Conservation (phyloP, 2,888 invertebrate genomes). For the Andrena hattorfiana region DNA sequence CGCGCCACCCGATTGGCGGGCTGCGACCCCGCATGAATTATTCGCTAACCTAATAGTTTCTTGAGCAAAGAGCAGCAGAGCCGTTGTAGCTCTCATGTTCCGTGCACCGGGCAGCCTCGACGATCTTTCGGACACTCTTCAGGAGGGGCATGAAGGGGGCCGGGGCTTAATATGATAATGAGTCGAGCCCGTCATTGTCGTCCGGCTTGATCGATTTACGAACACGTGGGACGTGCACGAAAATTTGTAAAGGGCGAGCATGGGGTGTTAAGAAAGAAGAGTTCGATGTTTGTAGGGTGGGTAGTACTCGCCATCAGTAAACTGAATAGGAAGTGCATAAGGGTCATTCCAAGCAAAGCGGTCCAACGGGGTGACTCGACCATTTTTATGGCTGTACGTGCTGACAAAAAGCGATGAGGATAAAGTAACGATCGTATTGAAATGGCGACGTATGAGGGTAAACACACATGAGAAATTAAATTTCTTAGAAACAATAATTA, state of each 20-base stretch:
- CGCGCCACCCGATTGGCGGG: conserved; percentile 70
- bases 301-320: too few relatives aligned
- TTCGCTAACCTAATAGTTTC: conserved; percentile 75
- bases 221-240: background rate
- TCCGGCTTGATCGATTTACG: background rate
- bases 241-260: background rate
- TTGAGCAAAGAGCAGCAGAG: conserved; percentile 68
- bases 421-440: too few relatives aligned
- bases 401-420: too few relatives aligned
- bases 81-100: conserved; percentile 60
- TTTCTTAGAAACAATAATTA: too few relatives aligned
- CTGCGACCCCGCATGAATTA: conserved; percentile 74
- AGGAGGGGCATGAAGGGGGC: background rate
- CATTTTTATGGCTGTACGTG: too few relatives aligned
- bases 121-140: conserved; percentile 6
- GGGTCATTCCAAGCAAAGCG: too few relatives aligned
- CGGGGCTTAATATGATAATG: conserved; percentile 7
- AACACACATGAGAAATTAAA: too few relatives aligned
- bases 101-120: conserved; percentile 34
- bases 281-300: too few relatives aligned
- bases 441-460: too few relatives aligned
- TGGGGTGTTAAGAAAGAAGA: background rate
- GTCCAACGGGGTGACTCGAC: too few relatives aligned
- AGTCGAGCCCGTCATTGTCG: background rate
- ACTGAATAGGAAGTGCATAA: too few relatives aligned